phyloP scores from a whole-genome alignment of 2,888 invertebrate species.

The Rapana venosa region DNA sequence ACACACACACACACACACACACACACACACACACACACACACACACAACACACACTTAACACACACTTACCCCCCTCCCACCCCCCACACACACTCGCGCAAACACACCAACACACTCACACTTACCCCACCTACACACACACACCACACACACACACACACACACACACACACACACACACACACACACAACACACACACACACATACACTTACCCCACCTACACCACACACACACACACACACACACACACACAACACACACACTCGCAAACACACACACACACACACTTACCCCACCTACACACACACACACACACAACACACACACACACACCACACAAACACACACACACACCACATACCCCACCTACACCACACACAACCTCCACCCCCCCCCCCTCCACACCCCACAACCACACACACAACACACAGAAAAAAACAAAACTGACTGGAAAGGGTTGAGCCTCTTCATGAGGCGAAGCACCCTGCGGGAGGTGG shows the following conservation, averaged over 20 bases:
- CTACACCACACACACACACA: too few relatives aligned
- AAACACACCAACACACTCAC: too few relatives aligned
- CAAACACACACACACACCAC: too few relatives aligned
- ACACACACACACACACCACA: too few relatives aligned
- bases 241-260: too few relatives aligned
- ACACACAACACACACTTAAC: neutral
- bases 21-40: neutral
- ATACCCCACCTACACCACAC: neutral
- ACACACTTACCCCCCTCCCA: neutral
- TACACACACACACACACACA: too few relatives aligned
- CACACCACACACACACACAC: neutral
- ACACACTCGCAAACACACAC: too few relatives aligned
- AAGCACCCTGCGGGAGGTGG: conserved; percentile 59
- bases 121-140: neutral
- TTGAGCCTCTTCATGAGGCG: conserved; percentile 66
- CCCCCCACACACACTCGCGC: too few relatives aligned
- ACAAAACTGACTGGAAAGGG: conserved; percentile 66
- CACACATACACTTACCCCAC: too few relatives aligned
- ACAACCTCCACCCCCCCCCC: neutral
- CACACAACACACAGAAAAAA: neutral
- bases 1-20: neutral
- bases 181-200: too few relatives aligned
- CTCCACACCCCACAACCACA: neutral
- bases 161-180: too few relatives aligned
- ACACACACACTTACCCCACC: too few relatives aligned